Conservation (phyloP, 2,113 vertebrate genomes). For the Colius striatus region DNA sequence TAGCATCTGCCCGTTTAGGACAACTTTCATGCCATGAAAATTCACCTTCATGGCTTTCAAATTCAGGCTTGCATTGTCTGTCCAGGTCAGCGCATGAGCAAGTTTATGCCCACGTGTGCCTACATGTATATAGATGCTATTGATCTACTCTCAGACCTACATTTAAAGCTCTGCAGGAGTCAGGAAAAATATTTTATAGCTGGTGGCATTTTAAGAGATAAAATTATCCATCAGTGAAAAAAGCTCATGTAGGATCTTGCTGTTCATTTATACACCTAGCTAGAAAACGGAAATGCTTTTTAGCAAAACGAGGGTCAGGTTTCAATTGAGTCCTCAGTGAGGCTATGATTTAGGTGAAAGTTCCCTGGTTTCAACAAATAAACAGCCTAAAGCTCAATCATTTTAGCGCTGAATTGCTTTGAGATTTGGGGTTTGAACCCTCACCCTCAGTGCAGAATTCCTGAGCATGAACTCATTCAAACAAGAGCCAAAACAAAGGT, state of each 20-base stretch:
- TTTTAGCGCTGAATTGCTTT: constrained; percentile 48
- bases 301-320: not conserved
- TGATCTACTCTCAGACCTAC: not conserved
- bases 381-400: constrained; percentile 23
- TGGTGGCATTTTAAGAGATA: not conserved
- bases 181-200: not conserved
- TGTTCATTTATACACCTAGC: not conserved
- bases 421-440: constrained; percentile 48
- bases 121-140: not conserved
- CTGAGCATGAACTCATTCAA: constrained; percentile 48
- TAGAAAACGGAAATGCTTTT: constrained; percentile 8
- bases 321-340: not conserved
- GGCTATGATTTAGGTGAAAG: not conserved
- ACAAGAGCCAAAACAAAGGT: constrained; percentile 45
- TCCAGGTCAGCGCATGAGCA: not conserved
- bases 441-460: constrained; percentile 25
- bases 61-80: not conserved
- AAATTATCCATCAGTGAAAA: not conserved
- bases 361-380: constrained; percentile 28
- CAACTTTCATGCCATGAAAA: not conserved
- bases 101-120: not conserved
- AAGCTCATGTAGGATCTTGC: not conserved
- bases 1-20: not conserved
- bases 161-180: not conserved
- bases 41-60: not conserved